A percentile compares a stretch with the other conserved stretches of the same genome.
These are phyloP conservation scores for Noctua pronuba DNA, from an alignment of 2,888 invertebrate genomes.

Conservation along the genomic window DNA sequence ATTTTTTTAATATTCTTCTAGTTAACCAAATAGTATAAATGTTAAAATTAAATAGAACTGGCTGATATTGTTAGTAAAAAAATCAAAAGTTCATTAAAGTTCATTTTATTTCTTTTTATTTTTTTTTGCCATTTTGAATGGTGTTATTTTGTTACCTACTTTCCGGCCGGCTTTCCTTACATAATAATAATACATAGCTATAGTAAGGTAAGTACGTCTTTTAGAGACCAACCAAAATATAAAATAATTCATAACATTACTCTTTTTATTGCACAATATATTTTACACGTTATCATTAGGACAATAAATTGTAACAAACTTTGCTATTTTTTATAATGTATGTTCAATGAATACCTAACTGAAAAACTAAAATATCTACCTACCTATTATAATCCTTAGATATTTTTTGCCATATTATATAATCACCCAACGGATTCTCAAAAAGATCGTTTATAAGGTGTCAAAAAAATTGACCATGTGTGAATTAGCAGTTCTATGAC, in stretches of 20 bases:
- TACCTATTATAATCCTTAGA: neutral
- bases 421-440: constrained; percentile 20
- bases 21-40: no score
- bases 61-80: neutral
- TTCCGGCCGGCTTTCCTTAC: neutral
- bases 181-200: neutral
- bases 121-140: neutral
- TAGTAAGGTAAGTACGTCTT: neutral
- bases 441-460: constrained; percentile 24
- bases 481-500: constrained; percentile 23
- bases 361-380: neutral
- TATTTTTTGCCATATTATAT: constrained; percentile 9
- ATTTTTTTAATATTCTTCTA: neutral
- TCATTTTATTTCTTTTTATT: neutral
- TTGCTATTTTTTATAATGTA: no score
- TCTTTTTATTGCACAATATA: neutral
- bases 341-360: neutral
- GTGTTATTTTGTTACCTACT: neutral
- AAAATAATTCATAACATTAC: neutral
- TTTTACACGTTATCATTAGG: no score
- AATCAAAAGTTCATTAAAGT: neutral
- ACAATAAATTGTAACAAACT: no score
- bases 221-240: neutral
- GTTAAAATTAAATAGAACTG: neutral
- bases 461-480: constrained; percentile 28